Conservation (phyloP, 2,113 vertebrate genomes). For the Lamprotornis superbus region DNA sequence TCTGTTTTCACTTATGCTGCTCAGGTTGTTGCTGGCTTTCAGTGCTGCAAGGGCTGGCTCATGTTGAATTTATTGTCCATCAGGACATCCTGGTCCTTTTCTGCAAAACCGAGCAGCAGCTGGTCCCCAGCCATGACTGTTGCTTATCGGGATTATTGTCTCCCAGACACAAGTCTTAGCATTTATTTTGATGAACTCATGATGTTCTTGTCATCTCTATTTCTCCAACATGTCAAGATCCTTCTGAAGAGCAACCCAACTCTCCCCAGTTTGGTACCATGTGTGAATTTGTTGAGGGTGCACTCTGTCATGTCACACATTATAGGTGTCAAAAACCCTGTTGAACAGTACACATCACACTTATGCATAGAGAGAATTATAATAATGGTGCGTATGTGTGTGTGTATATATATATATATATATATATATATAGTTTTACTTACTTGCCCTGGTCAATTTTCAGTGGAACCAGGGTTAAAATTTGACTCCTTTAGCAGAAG, state of each 20-base stretch:
- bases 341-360: background rate
- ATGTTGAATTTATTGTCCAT: background rate
- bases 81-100: background rate
- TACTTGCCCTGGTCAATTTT: background rate
- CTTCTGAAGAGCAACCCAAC: background rate
- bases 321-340: background rate
- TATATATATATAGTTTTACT: background rate
- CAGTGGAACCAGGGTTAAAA: background rate
- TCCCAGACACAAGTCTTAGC: background rate
- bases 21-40: background rate
- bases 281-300: background rate
- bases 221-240: background rate
- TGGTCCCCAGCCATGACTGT: background rate
- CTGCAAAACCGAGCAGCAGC: background rate
- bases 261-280: background rate
- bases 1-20: background rate
- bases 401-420: too few relatives aligned
- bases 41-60: background rate
- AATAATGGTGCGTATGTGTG: background rate
- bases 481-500: background rate
- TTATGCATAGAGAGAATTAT: background rate
- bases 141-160: background rate
- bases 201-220: background rate
- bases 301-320: background rate
- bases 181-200: background rate